phyloP scores from a whole-genome alignment of 2,797 vertebrate species.

The Anolis apletophallus region DNA sequence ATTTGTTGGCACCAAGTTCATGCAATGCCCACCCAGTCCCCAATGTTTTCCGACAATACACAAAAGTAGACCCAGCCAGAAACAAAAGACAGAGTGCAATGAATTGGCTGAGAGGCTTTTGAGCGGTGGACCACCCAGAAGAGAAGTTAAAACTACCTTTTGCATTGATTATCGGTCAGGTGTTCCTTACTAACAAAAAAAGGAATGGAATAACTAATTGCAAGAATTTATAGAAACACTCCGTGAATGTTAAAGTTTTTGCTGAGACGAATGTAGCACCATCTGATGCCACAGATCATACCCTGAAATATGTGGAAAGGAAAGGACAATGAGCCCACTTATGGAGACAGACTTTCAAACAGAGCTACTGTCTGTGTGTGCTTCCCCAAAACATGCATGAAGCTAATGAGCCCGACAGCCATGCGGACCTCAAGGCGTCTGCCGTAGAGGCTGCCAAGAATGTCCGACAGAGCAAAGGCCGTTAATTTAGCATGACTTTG shows the following conservation, averaged over 20 bases:
- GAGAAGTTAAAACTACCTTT: not conserved
- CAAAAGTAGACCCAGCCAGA: not conserved
- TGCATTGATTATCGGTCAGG: not conserved
- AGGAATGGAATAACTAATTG: not conserved
- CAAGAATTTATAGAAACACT: not conserved
- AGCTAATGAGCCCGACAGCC: not conserved
- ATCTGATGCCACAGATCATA: not conserved
- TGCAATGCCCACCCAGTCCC: conserved; percentile 1
- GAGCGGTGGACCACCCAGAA: not conserved
- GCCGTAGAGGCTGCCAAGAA: not conserved
- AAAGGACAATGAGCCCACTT: conserved; percentile 10
- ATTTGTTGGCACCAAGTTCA: not conserved
- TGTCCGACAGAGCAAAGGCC: not conserved
- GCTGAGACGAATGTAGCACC: not conserved
- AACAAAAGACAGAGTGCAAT: not conserved
- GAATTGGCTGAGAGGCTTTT: conserved; percentile 7
- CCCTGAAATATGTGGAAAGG: not conserved
- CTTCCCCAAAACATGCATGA: not conserved
- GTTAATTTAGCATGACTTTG: conserved; percentile 31
- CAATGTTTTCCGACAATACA: not conserved
- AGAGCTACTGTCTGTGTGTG: not conserved
- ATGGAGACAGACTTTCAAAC: conserved; percentile 1
- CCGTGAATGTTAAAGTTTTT: not conserved
- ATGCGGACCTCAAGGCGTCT: conserved; percentile 3
- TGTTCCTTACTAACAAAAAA: not conserved